Evolutionary conservation across 2,113 vertebrate species (phyloP), one percentile per base, ranked within the genome.

Genomic region (Pelecanus crispus): DNA sequence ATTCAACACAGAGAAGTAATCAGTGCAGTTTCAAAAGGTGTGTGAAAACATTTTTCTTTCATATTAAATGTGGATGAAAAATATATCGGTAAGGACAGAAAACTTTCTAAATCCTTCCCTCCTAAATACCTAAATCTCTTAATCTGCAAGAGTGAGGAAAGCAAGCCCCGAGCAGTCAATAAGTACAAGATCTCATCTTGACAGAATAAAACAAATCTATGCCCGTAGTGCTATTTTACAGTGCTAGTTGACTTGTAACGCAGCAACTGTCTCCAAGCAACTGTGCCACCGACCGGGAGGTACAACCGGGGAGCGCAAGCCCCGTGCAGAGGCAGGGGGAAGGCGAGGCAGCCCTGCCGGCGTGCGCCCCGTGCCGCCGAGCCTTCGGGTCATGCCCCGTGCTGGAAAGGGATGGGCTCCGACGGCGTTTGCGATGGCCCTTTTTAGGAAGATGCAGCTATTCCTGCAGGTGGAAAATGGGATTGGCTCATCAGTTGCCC

Each of bases 211-310:
- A 45, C 45, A 70, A 75, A 21, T 90, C 72, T 31, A 45, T 94
- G 94, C 90, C 93, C n/a, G 84, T 93, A 93, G 92, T 84, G 94
- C 96, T 96, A 9, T 97, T 97, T 88, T 86, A 83, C 88, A 81
- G 95, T 81, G 66, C 97, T 94, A 89, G 94, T 94, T 95, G 97
- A 97, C 97, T 97, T 85, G 98, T 98, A 98, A 97, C 98, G 44
- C 98, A 86, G 99, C 98, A 98, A 98, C 98, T 26, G 98, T 99
- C 94, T 98, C 99, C 96, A 98, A 97, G 99, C 98, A 99, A 99
- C 98, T 87, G 53, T 96, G 97, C 96, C 92, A 67, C 94, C 94
- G 29, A 71, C 92, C 5, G 18, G 95, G 95, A 96, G 95, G 83
- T 78, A 96, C 97, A 86, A 34, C 59, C 21, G 2, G 59, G 63